phyloP scores from a whole-genome alignment of 2,888 invertebrate genomes.

The Nymphalis urticae region DNA sequence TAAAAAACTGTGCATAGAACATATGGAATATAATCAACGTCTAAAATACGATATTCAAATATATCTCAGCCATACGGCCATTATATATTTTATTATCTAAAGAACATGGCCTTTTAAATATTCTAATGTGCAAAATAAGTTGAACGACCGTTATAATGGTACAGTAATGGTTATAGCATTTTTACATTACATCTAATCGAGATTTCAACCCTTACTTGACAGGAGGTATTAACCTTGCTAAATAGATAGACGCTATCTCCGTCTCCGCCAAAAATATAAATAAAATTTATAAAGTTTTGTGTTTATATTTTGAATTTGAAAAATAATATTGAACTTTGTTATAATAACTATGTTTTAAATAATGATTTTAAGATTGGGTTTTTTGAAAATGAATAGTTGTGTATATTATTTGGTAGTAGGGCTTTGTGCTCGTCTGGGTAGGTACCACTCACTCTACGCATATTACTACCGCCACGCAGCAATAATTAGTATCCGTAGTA shows the following conservation, averaged over 20 bases:
- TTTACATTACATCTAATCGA: conserved; percentile 35
- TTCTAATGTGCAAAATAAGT: conserved; percentile 39
- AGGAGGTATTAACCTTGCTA: conserved; percentile 36
- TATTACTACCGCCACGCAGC: too few species aligned
- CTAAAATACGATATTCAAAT: not conserved
- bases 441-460: too few species aligned
- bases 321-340: too few species aligned
- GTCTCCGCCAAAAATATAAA: conserved; percentile 10
- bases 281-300: not conserved
- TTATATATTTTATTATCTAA: conserved; percentile 11
- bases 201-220: conserved; percentile 37
- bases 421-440: too few species aligned
- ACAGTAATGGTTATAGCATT: conserved; percentile 35
- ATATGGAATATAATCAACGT: too few species aligned
- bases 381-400: too few species aligned
- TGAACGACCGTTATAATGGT: conserved; percentile 38
- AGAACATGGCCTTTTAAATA: conserved; percentile 31
- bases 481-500: too few species aligned
- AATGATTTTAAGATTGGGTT: too few species aligned
- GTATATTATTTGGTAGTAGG: too few species aligned
- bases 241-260: conserved; percentile 36
- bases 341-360: not conserved
- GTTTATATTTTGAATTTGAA: too few species aligned
- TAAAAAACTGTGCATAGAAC: too few species aligned
- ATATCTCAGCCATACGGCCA: not conserved